Evolutionary conservation across 2,888 invertebrate species (phyloP).

Genomic region (Ophion obscuratus): DNA sequence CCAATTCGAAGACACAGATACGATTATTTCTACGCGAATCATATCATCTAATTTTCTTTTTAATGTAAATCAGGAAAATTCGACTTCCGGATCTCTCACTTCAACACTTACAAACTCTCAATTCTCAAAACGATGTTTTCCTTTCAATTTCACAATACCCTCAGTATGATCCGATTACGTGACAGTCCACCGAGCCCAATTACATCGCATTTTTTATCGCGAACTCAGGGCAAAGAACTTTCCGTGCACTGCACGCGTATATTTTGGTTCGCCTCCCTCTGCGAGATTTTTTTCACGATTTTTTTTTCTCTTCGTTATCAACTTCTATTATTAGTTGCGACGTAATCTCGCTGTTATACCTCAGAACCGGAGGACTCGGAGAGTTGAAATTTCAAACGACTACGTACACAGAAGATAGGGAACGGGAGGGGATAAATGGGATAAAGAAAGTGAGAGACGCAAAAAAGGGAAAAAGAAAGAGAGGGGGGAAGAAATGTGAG

Average conservation of each 20-base stretch:
- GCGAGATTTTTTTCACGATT: conserved; percentile 78
- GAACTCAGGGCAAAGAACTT: conserved; percentile 43
- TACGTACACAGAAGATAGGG: background rate
- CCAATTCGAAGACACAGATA: background rate
- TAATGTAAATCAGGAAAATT: background rate
- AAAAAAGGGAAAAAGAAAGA: background rate
- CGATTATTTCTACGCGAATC: background rate
- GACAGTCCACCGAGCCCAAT: background rate
- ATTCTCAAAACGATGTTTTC: background rate
- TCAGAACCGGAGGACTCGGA: conserved; percentile 68
- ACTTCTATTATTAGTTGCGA: conserved; percentile 81
- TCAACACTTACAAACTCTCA: background rate
- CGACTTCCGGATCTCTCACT: background rate
- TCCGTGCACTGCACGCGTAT: conserved; percentile 78
- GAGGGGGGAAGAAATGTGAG: conserved; percentile 37
- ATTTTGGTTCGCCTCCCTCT: conserved; percentile 74
- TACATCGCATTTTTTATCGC: background rate
- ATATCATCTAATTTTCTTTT: background rate
- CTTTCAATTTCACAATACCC: background rate
- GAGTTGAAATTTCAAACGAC: conserved; percentile 44
- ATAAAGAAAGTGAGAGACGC: background rate
- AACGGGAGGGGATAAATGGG: background rate
- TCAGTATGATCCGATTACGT: background rate
- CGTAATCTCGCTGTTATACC: conserved; percentile 78
- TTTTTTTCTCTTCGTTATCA: conserved; percentile 77